phyloP scores from a whole-genome alignment of 2,888 invertebrate species.

The Aproaerema taeniolella region DNA sequence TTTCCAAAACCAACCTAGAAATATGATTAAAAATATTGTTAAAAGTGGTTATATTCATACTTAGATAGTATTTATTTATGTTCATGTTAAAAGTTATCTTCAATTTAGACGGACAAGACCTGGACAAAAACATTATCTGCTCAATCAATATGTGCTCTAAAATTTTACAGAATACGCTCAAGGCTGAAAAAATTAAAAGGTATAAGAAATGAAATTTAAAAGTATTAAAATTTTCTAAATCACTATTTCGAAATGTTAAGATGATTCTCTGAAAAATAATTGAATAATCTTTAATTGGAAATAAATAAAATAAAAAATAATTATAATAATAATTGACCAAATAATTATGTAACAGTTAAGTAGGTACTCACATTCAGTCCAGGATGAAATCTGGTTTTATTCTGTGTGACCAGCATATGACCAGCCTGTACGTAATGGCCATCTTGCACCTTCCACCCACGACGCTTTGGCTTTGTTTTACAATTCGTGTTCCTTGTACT shows the following conservation, averaged over 20 bases:
- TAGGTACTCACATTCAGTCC: slow-evolving; percentile 82
- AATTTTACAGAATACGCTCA: too few relatives aligned
- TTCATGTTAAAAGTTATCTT: too few relatives aligned
- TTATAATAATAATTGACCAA: background rate
- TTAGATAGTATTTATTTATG: too few relatives aligned
- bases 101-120: too few relatives aligned
- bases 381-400: slow-evolving; percentile 85
- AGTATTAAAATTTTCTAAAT: too few relatives aligned
- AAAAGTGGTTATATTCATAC: too few relatives aligned
- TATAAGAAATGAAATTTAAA: too few relatives aligned
- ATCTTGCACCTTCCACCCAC: slow-evolving; percentile 87
- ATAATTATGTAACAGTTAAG: background rate
- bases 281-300: background rate
- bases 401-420: slow-evolving; percentile 83
- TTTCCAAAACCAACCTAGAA: slow-evolving; percentile 89
- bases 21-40: slow-evolving; percentile 4
- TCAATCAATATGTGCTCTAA: too few relatives aligned
- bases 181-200: too few relatives aligned
- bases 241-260: too few relatives aligned
- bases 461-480: slow-evolving; percentile 84
- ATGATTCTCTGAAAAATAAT: too few relatives aligned
- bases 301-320: background rate
- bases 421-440: slow-evolving; percentile 81
- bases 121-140: too few relatives aligned
- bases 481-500: slow-evolving; percentile 83